Percentiles rank a stretch among this genome's conserved stretches.
Evolutionary conservation across 1,140 invertebrate genomes (phyloP).

Genomic region (Plodia interpunctella): DNA sequence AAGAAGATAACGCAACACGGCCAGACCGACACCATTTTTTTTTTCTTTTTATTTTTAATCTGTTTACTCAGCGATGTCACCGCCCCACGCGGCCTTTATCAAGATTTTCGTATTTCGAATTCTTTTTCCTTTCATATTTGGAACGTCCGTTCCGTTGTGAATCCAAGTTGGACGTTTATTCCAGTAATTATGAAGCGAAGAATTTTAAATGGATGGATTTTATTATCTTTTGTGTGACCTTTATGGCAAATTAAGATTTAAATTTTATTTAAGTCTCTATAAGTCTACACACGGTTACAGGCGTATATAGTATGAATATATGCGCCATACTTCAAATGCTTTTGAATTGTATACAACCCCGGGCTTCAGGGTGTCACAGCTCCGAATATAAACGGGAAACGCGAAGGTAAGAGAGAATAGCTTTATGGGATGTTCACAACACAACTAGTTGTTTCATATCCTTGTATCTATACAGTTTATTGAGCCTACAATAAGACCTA

Average conservation of each 20-base stretch:
- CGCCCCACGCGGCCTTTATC: constrained; percentile 47
- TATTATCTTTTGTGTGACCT: constrained; percentile 5
- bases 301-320: no score
- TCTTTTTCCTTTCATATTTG: constrained; percentile 26
- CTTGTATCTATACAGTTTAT: background rate
- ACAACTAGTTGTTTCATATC: background rate
- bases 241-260: background rate
- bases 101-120: constrained; percentile 38
- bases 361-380: no score
- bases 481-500: background rate
- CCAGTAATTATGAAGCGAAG: constrained; percentile 33
- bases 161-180: constrained; percentile 35
- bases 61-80: constrained; percentile 42
- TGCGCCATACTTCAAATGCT: no score
- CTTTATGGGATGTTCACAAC: no score
- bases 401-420: constrained; percentile 12
- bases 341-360: no score
- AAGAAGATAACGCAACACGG: constrained; percentile 51
- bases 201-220: constrained; percentile 31
- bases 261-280: background rate
- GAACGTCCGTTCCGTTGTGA: constrained; percentile 30
- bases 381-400: no score
- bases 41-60: constrained; percentile 36
- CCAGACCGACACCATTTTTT: constrained; percentile 46
- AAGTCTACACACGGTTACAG: no score